phyloP scores from a whole-genome alignment of 2,113 vertebrate species.

The Zosterops lateralis region DNA sequence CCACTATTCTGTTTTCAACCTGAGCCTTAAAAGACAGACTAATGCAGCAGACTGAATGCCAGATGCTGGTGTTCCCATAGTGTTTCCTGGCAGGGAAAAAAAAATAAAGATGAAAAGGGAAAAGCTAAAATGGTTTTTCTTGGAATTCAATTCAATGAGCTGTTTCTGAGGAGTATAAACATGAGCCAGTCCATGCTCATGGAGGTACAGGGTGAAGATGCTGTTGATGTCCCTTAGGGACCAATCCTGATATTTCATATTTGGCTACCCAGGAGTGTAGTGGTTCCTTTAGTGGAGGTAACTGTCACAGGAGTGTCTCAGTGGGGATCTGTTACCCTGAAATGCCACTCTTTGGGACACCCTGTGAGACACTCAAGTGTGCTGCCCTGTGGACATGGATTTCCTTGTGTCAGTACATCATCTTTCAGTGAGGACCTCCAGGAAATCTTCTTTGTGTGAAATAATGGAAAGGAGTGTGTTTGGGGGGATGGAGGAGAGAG shows the following conservation, averaged over 20 bases:
- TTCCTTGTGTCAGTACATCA: slow-evolving; percentile 15
- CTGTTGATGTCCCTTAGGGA: not conserved
- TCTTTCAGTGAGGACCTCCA: not conserved
- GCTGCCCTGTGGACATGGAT: not conserved
- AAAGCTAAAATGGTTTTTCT: not conserved
- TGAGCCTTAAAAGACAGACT: slow-evolving; percentile 30
- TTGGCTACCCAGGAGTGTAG: accelerated
- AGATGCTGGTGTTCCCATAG: not conserved
- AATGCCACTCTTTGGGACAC: accelerated
- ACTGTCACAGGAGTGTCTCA: not conserved
- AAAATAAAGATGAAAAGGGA: not conserved
- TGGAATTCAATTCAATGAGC: not conserved
- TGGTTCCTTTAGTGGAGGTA: not conserved
- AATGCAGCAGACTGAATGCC: not conserved
- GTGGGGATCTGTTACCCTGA: not conserved
- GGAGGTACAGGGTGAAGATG: not conserved
- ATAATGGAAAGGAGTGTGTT: not conserved
- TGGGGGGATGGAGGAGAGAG: not conserved
- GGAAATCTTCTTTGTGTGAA: not conserved
- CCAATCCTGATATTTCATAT: not conserved
- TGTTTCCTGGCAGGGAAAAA: not conserved
- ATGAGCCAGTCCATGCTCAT: not conserved
- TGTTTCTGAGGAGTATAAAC: not conserved
- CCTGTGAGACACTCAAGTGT: not conserved
- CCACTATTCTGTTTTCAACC: slow-evolving; percentile 16